A percentile compares a stretch with the other conserved stretches of the same genome.
Conservation (phyloP, 2,888 invertebrate genomes). For the Aplocera efformata region DNA sequence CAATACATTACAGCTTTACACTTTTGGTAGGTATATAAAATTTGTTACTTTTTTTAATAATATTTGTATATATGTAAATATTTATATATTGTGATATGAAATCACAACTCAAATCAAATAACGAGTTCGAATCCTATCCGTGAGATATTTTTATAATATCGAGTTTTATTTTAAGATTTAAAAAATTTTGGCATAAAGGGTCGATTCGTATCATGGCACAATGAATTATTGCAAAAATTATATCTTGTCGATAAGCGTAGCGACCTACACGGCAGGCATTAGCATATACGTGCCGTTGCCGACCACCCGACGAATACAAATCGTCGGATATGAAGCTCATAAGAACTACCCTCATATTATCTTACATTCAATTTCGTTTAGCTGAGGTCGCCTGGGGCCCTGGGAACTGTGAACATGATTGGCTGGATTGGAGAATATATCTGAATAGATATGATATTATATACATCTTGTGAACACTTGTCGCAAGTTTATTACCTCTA, state of each 20-base stretch:
- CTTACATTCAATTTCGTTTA: slow-evolving; percentile 25
- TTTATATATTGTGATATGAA: too few relatives aligned
- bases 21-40: too few relatives aligned
- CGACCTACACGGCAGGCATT: slow-evolving; percentile 17
- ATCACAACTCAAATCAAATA: too few relatives aligned
- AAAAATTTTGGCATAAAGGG: background rate
- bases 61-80: too few relatives aligned
- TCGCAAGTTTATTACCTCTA: background rate
- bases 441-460: slow-evolving; percentile 7
- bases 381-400: slow-evolving; percentile 5
- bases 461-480: background rate
- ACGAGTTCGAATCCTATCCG: too few relatives aligned
- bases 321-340: slow-evolving; percentile 18
- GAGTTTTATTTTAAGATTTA: too few relatives aligned
- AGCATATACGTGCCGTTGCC: slow-evolving; percentile 25
- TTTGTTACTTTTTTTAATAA: too few relatives aligned
- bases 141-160: too few relatives aligned
- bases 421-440: slow-evolving; percentile 5
- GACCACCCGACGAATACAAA: slow-evolving; percentile 24
- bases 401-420: slow-evolving; percentile 2
- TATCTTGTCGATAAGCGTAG: slow-evolving; percentile 14
- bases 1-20: too few relatives aligned
- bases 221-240: slow-evolving; percentile 8
- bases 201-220: slow-evolving; percentile 3
- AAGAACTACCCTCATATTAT: slow-evolving; percentile 17